A percentile compares a stretch with the other conserved stretches of the same genome.
Evolutionary conservation across 2,113 vertebrate genomes (phyloP).

Genomic region (Pogonocichla stellata): DNA sequence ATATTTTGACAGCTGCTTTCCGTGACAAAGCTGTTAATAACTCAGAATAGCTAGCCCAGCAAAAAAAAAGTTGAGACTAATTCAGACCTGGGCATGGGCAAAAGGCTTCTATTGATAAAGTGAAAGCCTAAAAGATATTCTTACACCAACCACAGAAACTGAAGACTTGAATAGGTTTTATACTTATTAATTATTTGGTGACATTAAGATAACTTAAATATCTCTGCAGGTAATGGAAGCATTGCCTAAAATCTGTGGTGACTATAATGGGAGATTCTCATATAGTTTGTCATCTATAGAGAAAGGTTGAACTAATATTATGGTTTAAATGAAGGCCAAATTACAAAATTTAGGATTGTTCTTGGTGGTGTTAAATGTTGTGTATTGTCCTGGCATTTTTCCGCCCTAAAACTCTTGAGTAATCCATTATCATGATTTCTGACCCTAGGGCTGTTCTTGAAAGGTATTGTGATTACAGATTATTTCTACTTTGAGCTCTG

Average conservation of each 20-base stretch:
- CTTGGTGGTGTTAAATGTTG: neutral
- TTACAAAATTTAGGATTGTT: neutral
- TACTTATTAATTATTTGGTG: neutral
- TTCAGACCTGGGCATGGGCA: neutral
- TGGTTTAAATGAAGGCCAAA: neutral
- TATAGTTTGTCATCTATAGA: neutral
- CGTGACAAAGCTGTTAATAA: neutral
- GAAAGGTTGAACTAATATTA: neutral
- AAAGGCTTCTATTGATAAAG: neutral
- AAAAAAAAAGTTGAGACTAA: neutral
- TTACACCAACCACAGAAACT: neutral
- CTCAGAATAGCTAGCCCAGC: neutral
- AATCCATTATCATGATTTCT: neutral
- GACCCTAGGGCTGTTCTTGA: neutral
- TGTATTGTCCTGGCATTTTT: neutral
- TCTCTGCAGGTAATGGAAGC: neutral
- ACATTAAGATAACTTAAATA: neutral
- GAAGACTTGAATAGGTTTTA: neutral
- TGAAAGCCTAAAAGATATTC: neutral
- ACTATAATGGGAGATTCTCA: neutral
- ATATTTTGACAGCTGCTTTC: neutral
- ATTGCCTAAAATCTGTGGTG: neutral
- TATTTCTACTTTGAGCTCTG: neutral
- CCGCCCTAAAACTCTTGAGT: neutral
- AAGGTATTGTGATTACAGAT: neutral